Percentiles rank a stretch among this genome's conserved stretches.
phyloP scores from a whole-genome alignment of 2,113 vertebrate genomes.

The Strigops habroptila region DNA sequence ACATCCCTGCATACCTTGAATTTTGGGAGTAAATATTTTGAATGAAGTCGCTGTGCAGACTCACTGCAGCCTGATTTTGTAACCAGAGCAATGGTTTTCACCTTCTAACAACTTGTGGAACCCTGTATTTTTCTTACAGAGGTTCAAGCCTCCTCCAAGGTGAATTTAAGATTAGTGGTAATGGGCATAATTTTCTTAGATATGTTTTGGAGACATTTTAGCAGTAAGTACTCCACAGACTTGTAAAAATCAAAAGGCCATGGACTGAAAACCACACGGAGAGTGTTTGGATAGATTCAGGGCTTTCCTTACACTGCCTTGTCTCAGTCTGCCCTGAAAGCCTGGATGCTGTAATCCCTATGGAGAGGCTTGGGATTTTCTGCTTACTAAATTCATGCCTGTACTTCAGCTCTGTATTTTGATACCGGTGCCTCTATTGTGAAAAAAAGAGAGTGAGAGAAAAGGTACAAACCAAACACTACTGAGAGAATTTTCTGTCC shows the following conservation, averaged over 20 bases:
- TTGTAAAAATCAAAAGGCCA: neutral
- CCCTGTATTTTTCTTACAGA: neutral
- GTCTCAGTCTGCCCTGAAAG: neutral
- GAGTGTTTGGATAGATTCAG: neutral
- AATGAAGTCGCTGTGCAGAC: neutral
- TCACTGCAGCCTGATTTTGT: neutral
- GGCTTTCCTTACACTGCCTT: neutral
- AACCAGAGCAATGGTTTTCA: neutral
- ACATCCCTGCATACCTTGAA: neutral
- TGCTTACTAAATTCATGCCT: neutral
- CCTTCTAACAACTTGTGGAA: neutral
- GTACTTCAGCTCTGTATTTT: neutral
- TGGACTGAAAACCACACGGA: accelerated
- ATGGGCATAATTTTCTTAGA: neutral
- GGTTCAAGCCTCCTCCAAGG: neutral
- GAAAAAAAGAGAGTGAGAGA: neutral
- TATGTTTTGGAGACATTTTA: neutral
- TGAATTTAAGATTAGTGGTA: neutral
- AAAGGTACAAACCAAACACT: neutral
- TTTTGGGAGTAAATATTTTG: neutral
- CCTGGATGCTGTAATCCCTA: neutral
- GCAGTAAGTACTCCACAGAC: neutral
- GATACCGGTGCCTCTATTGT: neutral
- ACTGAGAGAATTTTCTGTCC: neutral
- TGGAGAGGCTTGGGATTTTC: neutral